Conservation (phyloP, 2,888 invertebrate species). For the Tanytarsus gracilentus region DNA sequence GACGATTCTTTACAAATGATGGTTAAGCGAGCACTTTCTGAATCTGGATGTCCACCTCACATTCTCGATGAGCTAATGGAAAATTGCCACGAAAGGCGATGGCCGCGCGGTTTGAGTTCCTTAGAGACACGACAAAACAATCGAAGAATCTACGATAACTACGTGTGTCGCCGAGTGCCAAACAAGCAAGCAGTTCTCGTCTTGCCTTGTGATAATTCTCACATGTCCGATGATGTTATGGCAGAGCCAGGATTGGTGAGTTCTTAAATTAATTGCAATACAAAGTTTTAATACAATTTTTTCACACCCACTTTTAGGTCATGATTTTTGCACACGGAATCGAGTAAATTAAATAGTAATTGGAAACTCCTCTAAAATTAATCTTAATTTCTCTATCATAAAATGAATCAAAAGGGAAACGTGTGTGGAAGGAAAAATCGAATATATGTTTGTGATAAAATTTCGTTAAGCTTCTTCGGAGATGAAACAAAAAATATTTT, state of each 20-base stretch:
- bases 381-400: too few species aligned
- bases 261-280: neutral
- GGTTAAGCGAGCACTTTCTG: constrained; percentile 85
- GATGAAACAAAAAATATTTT: too few species aligned
- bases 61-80: constrained; percentile 93
- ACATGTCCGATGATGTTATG: constrained; percentile 94
- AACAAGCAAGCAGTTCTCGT: constrained; percentile 94
- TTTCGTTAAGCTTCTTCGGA: too few species aligned
- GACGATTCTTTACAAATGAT: constrained; percentile 88
- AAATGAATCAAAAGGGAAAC: too few species aligned
- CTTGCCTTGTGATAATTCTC: constrained; percentile 86
- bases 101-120: constrained; percentile 89
- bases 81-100: constrained; percentile 90
- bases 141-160: constrained; percentile 82
- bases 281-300: neutral
- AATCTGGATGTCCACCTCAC: constrained; percentile 88
- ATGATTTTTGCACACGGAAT: constrained; percentile 99
- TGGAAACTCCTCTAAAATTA: too few species aligned
- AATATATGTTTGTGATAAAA: too few species aligned
- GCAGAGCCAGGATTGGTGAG: constrained; percentile 84
- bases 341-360: too few species aligned
- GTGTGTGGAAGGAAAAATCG: too few species aligned
- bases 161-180: constrained; percentile 88
- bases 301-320: neutral
- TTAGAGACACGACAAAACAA: constrained; percentile 91